Conservation (phyloP, 1,140 invertebrate species). For the Cyphomyrmex costatus region DNA sequence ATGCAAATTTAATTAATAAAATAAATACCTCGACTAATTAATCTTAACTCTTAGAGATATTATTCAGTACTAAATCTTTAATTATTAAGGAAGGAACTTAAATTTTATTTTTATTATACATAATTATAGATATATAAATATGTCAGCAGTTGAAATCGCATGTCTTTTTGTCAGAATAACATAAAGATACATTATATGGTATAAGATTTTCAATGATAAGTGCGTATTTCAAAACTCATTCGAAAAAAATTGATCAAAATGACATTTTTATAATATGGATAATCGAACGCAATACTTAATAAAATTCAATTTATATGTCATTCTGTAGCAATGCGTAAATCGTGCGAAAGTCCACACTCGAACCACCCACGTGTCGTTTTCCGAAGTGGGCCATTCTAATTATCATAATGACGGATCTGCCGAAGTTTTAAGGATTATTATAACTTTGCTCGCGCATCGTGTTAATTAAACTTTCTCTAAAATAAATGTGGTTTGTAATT, state of each 20-base stretch:
- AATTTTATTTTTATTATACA: neutral
- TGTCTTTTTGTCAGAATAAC: neutral
- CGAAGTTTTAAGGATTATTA: constrained; percentile 58
- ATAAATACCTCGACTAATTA: neutral
- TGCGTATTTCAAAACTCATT: neutral
- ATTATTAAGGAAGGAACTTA: neutral
- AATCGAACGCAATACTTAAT: constrained; percentile 12
- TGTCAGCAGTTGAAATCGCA: neutral
- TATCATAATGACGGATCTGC: constrained; percentile 55
- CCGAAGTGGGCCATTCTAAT: constrained; percentile 56
- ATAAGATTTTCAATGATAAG: neutral
- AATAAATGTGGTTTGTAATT: constrained; percentile 39
- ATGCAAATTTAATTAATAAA: neutral
- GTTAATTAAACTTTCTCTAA: constrained; percentile 53
- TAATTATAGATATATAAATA: neutral
- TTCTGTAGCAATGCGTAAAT: neutral
- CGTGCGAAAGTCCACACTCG: neutral
- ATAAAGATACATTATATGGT: neutral
- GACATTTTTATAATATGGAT: neutral
- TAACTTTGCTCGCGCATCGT: constrained; percentile 37
- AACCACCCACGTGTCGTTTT: constrained; percentile 46
- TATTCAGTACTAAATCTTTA: neutral
- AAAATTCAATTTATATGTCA: constrained; percentile 45
- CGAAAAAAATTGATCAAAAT: neutral
- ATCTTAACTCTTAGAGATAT: neutral